Conservation (phyloP, 2,888 invertebrate genomes). For the Hyposoter dolosus region DNA sequence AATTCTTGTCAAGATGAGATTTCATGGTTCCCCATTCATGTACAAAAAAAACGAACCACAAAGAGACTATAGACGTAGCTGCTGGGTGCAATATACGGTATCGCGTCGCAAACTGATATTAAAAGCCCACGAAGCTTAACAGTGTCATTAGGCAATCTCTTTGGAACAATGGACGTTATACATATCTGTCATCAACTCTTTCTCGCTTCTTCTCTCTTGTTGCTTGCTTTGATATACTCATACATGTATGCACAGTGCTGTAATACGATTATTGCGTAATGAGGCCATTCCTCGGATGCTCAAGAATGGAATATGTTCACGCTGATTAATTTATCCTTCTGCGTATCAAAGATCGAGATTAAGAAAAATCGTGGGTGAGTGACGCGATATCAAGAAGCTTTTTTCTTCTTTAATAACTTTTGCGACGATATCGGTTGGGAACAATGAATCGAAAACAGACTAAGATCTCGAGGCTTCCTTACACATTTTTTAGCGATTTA, state of each 20-base stretch:
- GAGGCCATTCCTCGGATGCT: slow-evolving; percentile 71
- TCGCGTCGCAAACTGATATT: slow-evolving; percentile 70
- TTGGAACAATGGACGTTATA: slow-evolving; percentile 71
- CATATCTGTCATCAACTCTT: slow-evolving; percentile 63
- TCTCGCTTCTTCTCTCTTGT: background rate
- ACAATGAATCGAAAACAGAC: slow-evolving; percentile 16
- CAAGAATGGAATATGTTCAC: slow-evolving; percentile 58
- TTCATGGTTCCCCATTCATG: slow-evolving; percentile 8
- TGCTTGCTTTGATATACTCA: slow-evolving; percentile 55
- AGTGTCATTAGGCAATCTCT: slow-evolving; percentile 74
- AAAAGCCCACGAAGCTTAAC: slow-evolving; percentile 69
- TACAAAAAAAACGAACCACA: background rate
- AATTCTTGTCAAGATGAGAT: background rate
- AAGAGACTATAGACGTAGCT: slow-evolving; percentile 36
- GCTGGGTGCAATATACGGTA: slow-evolving; percentile 32
- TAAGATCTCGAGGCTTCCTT: background rate
- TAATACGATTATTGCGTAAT: slow-evolving; percentile 71
- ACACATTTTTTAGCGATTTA: background rate
- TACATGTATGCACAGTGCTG: slow-evolving; percentile 61
- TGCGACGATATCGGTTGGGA: background rate
- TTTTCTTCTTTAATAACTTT: background rate
- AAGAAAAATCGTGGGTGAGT: slow-evolving; percentile 22
- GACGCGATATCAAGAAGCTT: slow-evolving; percentile 6
- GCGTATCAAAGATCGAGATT: slow-evolving; percentile 54
- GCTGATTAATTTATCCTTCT: slow-evolving; percentile 67